Conservation (phyloP, 37 sponge, comb jelly and placozoan species). For the Petrosia ficiformis region DNA sequence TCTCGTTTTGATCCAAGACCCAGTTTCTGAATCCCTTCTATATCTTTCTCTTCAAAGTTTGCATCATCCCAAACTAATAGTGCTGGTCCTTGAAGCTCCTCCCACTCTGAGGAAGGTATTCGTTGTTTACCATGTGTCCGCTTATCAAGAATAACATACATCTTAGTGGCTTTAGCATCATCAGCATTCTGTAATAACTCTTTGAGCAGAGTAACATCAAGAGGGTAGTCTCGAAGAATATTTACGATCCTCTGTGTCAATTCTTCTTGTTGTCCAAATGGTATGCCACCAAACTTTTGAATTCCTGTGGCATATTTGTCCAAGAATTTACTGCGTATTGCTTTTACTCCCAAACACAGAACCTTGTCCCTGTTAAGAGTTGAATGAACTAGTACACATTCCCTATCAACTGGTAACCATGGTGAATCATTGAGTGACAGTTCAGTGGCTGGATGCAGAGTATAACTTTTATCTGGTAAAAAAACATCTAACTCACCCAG, state of each 20-base stretch:
- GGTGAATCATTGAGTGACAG: constrained; percentile 38
- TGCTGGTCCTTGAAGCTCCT: constrained; percentile 71
- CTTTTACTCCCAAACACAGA: constrained; percentile 19
- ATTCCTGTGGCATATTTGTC: constrained; percentile 1
- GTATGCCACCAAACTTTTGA: constrained; percentile 6
- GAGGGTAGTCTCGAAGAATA: constrained; percentile 17
- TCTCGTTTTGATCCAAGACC: constrained; percentile 61
- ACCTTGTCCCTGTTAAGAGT: constrained; percentile 16
- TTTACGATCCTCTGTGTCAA: constrained; percentile 24
- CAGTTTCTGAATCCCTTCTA: constrained; percentile 61
- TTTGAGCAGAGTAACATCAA: constrained; percentile 12
- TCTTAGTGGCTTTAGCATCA: constrained; percentile 54
- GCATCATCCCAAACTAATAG: constrained; percentile 69
- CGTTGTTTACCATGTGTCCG: not conserved
- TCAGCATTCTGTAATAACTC: constrained; percentile 9
- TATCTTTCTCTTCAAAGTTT: constrained; percentile 35
- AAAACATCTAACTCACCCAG: no score
- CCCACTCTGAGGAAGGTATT: constrained; percentile 42
- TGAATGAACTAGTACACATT: constrained; percentile 19
- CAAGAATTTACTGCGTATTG: constrained; percentile 37
- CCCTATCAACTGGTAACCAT: constrained; percentile 14
- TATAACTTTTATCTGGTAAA: constrained; percentile 21
- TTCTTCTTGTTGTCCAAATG: constrained; percentile 42
- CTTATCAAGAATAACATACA: constrained; percentile 70
- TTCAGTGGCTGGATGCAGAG: constrained; percentile 14